These are phyloP conservation scores for Camponotus floridanus DNA, from an alignment of 1,140 invertebrate species.

Conservation along the genomic window DNA sequence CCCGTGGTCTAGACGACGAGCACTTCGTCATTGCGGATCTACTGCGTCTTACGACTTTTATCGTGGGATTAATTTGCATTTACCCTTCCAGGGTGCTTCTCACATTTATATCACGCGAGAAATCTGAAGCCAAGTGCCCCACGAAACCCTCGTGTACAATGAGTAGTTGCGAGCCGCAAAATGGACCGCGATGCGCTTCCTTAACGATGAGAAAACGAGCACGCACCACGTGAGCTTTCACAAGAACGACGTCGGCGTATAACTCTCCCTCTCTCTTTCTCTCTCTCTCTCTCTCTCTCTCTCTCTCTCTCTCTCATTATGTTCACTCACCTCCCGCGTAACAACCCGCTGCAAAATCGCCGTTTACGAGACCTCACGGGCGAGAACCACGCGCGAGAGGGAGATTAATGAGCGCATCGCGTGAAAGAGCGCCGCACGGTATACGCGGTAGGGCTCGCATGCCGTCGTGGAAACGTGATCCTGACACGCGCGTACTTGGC, in stretches of 20 bases:
- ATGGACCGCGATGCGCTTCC: background rate
- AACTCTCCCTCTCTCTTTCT: too few species aligned
- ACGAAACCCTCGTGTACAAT: background rate
- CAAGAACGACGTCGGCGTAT: constrained; percentile 3
- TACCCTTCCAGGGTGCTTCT: background rate
- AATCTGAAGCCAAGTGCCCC: background rate
- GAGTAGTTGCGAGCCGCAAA: too few species aligned
- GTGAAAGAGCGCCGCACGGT: constrained; percentile 34
- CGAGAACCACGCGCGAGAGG: constrained; percentile 26
- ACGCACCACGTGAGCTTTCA: constrained; percentile 44
- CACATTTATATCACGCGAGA: background rate
- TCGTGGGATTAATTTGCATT: background rate
- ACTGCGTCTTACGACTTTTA: background rate
- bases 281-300: background rate
- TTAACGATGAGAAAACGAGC: background rate
- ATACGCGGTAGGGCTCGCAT: background rate
- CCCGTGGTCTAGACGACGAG: background rate
- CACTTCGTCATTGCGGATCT: background rate
- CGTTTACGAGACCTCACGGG: constrained; percentile 7
- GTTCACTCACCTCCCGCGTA: constrained; percentile 46
- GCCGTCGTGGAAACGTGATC: constrained; percentile 29
- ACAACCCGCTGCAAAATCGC: background rate
- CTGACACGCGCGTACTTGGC: background rate
- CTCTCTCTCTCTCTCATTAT: background rate
- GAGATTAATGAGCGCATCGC: constrained; percentile 59